phyloP scores from a whole-genome alignment of 2,113 vertebrate genomes.

The Camarhynchus parvulus region DNA sequence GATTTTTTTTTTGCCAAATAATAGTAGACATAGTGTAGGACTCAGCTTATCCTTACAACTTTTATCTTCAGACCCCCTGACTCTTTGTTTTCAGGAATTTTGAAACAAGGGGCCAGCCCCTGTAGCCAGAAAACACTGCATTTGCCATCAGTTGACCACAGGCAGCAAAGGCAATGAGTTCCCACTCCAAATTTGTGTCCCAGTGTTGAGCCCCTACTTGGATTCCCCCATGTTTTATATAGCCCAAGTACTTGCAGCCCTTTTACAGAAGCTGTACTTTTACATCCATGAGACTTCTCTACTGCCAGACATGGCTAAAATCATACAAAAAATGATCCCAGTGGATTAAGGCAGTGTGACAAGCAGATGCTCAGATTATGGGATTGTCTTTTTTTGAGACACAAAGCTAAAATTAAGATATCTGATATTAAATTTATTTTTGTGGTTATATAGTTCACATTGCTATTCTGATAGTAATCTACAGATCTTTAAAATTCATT shows the following conservation, averaged over 20 bases:
- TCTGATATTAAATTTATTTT: neutral
- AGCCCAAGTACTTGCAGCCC: neutral
- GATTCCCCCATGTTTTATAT: neutral
- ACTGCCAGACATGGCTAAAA: neutral
- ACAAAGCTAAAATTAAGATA: neutral
- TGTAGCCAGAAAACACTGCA: neutral
- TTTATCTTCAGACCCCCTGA: neutral
- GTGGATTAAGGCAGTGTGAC: neutral
- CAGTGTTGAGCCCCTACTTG: neutral
- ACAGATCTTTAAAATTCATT: neutral
- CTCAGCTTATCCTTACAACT: neutral
- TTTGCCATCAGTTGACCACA: neutral
- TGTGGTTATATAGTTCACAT: neutral
- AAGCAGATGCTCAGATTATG: neutral
- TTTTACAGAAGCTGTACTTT: neutral
- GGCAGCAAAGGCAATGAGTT: neutral
- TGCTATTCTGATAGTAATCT: neutral
- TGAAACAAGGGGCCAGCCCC: neutral
- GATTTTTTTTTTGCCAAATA: neutral
- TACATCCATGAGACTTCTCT: neutral
- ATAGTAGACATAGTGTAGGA: neutral
- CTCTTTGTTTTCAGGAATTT: neutral
- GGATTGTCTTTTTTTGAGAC: neutral
- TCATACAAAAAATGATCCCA: neutral
- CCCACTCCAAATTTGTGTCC: neutral